phyloP scores from a whole-genome alignment of 2,888 invertebrate species.

The Catocala sponsa region DNA sequence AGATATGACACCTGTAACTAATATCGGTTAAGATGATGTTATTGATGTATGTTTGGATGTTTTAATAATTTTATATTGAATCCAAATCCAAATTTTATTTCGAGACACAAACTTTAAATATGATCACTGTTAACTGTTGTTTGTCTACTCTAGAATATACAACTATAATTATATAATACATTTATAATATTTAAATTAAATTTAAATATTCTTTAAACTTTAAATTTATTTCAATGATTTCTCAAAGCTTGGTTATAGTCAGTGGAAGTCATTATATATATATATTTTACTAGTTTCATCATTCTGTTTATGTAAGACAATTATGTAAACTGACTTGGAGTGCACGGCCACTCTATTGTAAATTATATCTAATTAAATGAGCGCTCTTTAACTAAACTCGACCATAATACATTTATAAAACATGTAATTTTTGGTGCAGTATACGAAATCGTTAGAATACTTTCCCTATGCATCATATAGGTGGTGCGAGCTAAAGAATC shows the following conservation, averaged over 20 bases:
- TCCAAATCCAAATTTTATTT: too few relatives aligned
- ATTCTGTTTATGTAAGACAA: constrained; percentile 75
- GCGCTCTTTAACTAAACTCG: constrained; percentile 29
- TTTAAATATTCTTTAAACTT: background rate
- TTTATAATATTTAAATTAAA: constrained; percentile 1
- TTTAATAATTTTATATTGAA: too few relatives aligned
- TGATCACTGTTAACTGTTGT: too few relatives aligned
- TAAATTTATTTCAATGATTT: constrained; percentile 6
- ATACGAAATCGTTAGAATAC: constrained; percentile 14
- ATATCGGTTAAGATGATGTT: too few relatives aligned
- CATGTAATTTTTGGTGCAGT: background rate
- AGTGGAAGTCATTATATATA: constrained; percentile 66
- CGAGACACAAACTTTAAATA: too few relatives aligned
- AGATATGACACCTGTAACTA: too few relatives aligned
- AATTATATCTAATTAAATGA: constrained; percentile 28
- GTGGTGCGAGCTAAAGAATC: constrained; percentile 43
- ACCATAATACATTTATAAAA: constrained; percentile 19
- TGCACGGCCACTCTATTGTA: constrained; percentile 65
- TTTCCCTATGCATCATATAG: constrained; percentile 41
- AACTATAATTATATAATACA: too few relatives aligned
- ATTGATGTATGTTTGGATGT: too few relatives aligned
- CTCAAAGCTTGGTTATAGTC: constrained; percentile 1
- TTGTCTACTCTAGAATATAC: too few relatives aligned
- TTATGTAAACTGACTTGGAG: constrained; percentile 74
- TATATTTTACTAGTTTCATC: constrained; percentile 75